Conservation (phyloP, 2,888 invertebrate species). For the Nephrotoma flavescens region DNA sequence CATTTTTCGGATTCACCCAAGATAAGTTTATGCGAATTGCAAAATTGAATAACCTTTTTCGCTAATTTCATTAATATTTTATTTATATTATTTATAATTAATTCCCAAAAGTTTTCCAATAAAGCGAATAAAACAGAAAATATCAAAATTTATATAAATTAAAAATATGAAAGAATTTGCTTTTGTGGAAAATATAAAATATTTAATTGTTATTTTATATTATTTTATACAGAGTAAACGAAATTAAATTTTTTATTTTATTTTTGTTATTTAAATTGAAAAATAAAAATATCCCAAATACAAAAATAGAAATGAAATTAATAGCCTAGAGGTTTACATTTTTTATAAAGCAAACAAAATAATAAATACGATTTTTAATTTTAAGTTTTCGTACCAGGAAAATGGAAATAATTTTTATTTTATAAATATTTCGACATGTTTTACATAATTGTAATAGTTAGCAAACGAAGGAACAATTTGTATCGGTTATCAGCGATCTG, state of each 20-base stretch:
- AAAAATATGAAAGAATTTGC: neutral
- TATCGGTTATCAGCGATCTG: too few relatives aligned
- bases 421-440: too few relatives aligned
- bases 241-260: neutral
- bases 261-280: neutral
- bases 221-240: neutral
- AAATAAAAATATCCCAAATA: neutral
- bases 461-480: too few relatives aligned
- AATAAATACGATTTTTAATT: neutral
- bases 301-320: neutral
- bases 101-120: neutral
- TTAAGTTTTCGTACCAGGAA: too few relatives aligned
- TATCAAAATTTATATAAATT: neutral
- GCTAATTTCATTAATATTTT: neutral
- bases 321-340: neutral
- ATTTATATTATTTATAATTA: neutral
- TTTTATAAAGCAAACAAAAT: neutral
- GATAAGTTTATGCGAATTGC: neutral
- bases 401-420: too few relatives aligned
- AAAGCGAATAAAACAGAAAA: neutral
- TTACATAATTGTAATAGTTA: too few relatives aligned
- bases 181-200: neutral
- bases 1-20: too few relatives aligned
- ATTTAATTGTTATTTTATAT: neutral
- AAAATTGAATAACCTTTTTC: neutral